phyloP scores from a whole-genome alignment of 2,888 invertebrate species.

The Athrips mouffetella region DNA sequence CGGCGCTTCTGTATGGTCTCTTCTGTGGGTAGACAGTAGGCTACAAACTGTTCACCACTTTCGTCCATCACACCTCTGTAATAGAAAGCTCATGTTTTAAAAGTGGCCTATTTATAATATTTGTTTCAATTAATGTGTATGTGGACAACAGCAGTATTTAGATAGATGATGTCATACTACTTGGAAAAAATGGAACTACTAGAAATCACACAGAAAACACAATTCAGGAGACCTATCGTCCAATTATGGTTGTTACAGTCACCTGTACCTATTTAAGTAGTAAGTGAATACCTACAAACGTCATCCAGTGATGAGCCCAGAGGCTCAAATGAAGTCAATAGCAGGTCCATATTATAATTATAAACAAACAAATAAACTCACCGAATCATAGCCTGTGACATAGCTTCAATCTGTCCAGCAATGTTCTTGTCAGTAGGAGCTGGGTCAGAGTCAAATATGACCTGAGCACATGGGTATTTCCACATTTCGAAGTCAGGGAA shows the following conservation, averaged over 20 bases:
- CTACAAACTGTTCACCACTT: conserved; percentile 99
- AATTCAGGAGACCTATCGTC: too few species aligned
- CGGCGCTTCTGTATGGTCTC: conserved; percentile 94
- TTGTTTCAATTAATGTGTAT: too few species aligned
- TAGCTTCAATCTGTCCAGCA: conserved; percentile 95
- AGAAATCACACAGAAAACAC: too few species aligned
- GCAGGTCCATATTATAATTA: too few species aligned
- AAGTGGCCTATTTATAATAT: background rate
- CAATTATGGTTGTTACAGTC: too few species aligned
- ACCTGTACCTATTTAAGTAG: too few species aligned
- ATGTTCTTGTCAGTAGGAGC: conserved; percentile 92
- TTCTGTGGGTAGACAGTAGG: conserved; percentile 97
- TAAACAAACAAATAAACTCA: conserved; percentile 43
- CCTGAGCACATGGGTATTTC: conserved; percentile 98
- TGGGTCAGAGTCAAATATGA: conserved; percentile 99
- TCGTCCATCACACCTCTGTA: conserved; percentile 98
- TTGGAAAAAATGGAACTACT: too few species aligned
- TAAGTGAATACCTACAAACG: too few species aligned
- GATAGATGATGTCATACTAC: too few species aligned
- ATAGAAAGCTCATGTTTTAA: background rate
- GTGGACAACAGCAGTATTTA: too few species aligned
- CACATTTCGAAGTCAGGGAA: conserved; percentile 98
- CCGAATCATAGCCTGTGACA: conserved; percentile 99
- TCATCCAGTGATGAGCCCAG: too few species aligned
- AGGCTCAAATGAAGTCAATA: too few species aligned